These are phyloP conservation scores for Hetaerina titia DNA, from an alignment of 2,888 invertebrate genomes.

Conservation along the genomic window DNA sequence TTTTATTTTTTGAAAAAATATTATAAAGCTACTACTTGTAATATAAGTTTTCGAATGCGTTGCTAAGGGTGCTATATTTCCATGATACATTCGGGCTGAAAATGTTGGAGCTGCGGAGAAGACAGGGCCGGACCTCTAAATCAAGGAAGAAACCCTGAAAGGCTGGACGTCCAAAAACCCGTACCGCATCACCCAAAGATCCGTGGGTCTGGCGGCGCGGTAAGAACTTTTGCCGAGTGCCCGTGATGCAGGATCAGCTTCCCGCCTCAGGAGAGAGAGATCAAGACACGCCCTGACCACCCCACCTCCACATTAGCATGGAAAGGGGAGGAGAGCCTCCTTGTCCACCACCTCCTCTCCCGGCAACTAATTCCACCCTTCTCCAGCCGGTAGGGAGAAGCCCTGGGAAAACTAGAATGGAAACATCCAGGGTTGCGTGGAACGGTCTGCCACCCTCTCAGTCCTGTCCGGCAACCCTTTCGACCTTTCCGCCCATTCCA, in stretches of 20 bases:
- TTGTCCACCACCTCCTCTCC: not conserved
- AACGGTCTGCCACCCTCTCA: not conserved
- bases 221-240: not conserved
- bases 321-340: not conserved
- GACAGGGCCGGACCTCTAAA: not conserved
- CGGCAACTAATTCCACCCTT: not conserved
- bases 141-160: not conserved
- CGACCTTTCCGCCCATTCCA: not conserved
- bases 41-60: too few species aligned
- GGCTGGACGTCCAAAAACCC: not conserved
- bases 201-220: not conserved
- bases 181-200: not conserved
- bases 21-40: too few species aligned
- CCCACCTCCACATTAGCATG: constrained; percentile 19
- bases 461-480: not conserved
- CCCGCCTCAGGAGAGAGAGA: too few species aligned
- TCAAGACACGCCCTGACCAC: not conserved
- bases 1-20: too few species aligned
- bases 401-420: not conserved
- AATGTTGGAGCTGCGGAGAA: not conserved
- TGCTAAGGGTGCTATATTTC: too few species aligned
- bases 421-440: not conserved
- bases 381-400: too few species aligned
- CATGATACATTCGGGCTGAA: too few species aligned
- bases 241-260: not conserved